A percentile compares a stretch with the other conserved stretches of the same genome.
These are phyloP conservation scores for Xiphydria camelus DNA, from an alignment of 2,888 invertebrate species.

Conservation along the genomic window DNA sequence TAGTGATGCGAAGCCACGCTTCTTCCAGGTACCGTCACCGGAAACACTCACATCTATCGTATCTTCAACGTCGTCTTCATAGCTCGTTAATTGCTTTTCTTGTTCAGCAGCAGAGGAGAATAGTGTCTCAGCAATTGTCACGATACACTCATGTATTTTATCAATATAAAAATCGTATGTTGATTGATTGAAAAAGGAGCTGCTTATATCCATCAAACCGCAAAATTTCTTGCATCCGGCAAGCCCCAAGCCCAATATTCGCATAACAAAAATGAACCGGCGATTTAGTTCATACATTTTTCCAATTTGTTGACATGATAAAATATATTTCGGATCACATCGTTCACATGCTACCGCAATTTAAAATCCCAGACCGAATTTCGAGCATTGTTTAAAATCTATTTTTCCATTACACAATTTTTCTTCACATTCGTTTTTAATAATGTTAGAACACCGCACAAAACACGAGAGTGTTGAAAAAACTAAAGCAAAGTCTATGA, in stretches of 20 bases:
- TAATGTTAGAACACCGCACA: constrained; percentile 23
- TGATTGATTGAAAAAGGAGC: constrained; percentile 21
- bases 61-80: constrained; percentile 27
- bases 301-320: constrained; percentile 23
- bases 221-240: constrained; percentile 23
- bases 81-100: constrained; percentile 25
- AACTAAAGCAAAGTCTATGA: constrained; percentile 24
- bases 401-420: constrained; percentile 25
- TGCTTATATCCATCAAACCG: constrained; percentile 24
- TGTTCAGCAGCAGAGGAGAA: constrained; percentile 19
- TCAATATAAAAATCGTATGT: constrained; percentile 20
- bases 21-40: constrained; percentile 35
- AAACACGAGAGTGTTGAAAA: constrained; percentile 23
- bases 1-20: constrained; percentile 23
- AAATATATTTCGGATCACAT: constrained; percentile 23
- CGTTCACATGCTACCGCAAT: constrained; percentile 22
- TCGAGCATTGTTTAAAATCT: constrained; percentile 21
- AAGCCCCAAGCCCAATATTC: constrained; percentile 26
- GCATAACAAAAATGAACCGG: constrained; percentile 26
- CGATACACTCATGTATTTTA: constrained; percentile 15
- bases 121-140: constrained; percentile 18
- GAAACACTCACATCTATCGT: constrained; percentile 31
- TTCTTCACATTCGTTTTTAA: constrained; percentile 17
- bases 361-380: constrained; percentile 26
- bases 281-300: constrained; percentile 23